Base-by-base conservation (phyloP, 2,888 invertebrate genomes). In the Scaptomyza reducta region DNA sequence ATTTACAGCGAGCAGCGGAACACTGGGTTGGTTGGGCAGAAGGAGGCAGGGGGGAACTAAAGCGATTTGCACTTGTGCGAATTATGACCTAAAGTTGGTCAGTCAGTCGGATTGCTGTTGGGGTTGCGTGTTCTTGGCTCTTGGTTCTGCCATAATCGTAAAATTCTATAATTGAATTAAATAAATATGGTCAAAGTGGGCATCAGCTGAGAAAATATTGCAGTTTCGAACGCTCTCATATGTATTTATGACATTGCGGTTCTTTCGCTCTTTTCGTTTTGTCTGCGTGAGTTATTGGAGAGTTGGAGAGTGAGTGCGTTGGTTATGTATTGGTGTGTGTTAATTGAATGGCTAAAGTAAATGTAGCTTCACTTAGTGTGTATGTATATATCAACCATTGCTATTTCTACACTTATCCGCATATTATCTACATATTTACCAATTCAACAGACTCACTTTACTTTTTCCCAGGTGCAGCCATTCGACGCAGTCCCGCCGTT, bases 401-500 rank as follows among this genome's bases (percentile, higher is more conserved):
- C 7, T 10, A 31, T 31, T 10, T 31, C 5, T 46, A 14, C 0
- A 29, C 27, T 5, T 46, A 33, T 44, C 2, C 11, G 11, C 5
- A 41, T 14, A 31, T 0, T 35, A 11, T 25, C 11, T 22, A n/a
- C 31, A 3, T 16, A 27, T 47, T 13, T 46, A 38, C 25, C 45
- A 25, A 53, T 27, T 31, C 31, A 54, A 46, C 55, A 51, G 25
- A 7, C 42, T n/a, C 2, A 45, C 25, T 62, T 56, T 40, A 49
- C 56, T 41, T 42, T 56, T 46, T 95, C 94, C 40, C 94, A 96
- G 97, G 95, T 92, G 95, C 95, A 74, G 95, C 95, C 91, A 94
- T 93, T 88, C 94, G 97, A 91, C 93, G 97, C 91, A 94, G 96
- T 86, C 93, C 95, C 79, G 93, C 94, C 49, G 93, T 96, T 78